Percentiles rank a stretch among this genome's conserved stretches.
Evolutionary conservation across 1,140 invertebrate genomes (phyloP).

Genomic region (Heterodera carotae): DNA sequence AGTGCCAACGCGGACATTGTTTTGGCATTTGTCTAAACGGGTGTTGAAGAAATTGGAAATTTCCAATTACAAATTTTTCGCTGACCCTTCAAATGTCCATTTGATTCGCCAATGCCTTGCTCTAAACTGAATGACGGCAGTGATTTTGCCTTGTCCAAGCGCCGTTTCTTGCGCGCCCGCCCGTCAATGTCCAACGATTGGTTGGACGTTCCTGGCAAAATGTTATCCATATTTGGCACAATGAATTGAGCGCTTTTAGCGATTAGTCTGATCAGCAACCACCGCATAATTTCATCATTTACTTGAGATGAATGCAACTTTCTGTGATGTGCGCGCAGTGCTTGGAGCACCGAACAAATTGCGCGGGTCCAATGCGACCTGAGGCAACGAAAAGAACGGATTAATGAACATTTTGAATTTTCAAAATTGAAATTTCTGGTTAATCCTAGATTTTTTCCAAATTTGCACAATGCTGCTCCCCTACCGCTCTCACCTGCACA

Average conservation of each 20-base stretch:
- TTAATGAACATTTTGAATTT: not conserved
- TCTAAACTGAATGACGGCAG: constrained; percentile 16
- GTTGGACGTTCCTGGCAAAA: constrained; percentile 1
- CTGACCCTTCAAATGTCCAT: not conserved
- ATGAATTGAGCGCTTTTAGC: no score
- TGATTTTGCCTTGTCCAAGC: constrained; percentile 21
- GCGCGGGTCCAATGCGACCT: constrained; percentile 26
- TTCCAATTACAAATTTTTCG: not conserved
- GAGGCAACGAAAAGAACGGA: not conserved
- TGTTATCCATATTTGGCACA: no score
- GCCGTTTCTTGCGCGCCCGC: constrained; percentile 4
- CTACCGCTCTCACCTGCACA: constrained; percentile 3
- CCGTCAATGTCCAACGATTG: constrained; percentile 16
- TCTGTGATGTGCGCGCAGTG: not conserved
- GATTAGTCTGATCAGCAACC: no score
- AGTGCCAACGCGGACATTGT: not conserved
- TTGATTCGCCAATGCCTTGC: not conserved
- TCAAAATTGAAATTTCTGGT: not conserved
- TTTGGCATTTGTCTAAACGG: not conserved
- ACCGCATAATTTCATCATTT: no score
- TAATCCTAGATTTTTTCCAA: no score
- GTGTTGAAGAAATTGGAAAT: not conserved
- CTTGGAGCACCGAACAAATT: constrained; percentile 5
- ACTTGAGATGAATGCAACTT: not conserved
- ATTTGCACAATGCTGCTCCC: no score